Base-by-base conservation (phyloP, 2,888 invertebrate species). In the Nezara viridula region DNA sequence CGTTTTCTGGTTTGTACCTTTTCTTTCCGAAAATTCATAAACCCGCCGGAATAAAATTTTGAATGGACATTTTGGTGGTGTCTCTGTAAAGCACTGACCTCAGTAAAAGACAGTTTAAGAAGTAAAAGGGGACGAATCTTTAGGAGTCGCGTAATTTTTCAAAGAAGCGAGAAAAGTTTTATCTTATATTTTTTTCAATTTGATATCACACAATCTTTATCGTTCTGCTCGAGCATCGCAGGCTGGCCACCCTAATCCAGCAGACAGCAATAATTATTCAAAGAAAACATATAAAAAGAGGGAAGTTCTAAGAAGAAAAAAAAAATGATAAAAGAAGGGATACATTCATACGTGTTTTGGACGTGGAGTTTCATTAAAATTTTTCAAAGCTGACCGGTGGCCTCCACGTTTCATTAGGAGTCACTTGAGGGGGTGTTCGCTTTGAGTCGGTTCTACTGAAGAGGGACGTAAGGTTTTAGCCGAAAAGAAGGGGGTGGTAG, bases 401-500 rank as follows among this genome's bases (percentile, higher is more conserved):
- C 44, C 87, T 87, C 44, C 66, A 87, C 60, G 87, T 87, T 87
- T 87, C 87, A 87, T 87, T 87, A 87, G 87, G 44, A 87, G 60
- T 66, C 87, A 87, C 66, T 87, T 47, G 87, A 86, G 60, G 73
- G 87, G 44, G 47, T 40, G 52, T 87, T 87, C 73, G 44, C 87
- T 87, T 87, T 66, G 87, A 87, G 87, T 19, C n/a, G 40, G 87
- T 86, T 55, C 55, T 55, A 87, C 40, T 87, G 81, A 81, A 81
- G 81, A 81, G 81, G 81, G 81, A 81, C 81, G 81, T 81, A 81
- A 81, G 81, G 81, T 81, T 81, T 81, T 81, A 81, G 40, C 47
- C 87, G 44, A 66, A 86, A 66, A 44, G 87, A 87, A 44, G 60
- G 60, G 87, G 87, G 87, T 32, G 66, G 55, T 60, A 27, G 40